Conservation (phyloP, 2,888 invertebrate species). For the Drosophila demipolita region DNA sequence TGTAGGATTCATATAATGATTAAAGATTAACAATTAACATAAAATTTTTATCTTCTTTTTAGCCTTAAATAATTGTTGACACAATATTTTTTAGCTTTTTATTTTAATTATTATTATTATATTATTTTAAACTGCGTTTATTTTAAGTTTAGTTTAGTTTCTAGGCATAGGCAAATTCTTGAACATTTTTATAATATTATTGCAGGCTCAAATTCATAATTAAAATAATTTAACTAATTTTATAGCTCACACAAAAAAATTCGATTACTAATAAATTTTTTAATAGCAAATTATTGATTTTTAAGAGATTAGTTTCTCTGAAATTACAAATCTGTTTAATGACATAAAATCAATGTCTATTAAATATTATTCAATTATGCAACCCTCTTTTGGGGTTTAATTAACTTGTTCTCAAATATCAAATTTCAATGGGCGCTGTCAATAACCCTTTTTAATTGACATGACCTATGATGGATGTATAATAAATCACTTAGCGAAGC, state of each 20-base stretch:
- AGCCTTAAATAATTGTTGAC: no score
- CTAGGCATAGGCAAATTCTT: not conserved
- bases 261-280: not conserved
- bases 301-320: not conserved
- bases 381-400: not conserved
- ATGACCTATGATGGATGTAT: constrained; percentile 6
- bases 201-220: not conserved
- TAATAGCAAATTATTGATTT: not conserved
- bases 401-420: constrained; percentile 6
- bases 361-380: not conserved
- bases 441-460: constrained; percentile 54
- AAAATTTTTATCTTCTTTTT: no score
- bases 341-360: not conserved
- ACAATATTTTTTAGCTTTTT: no score
- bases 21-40: no score
- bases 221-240: not conserved
- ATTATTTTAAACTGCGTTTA: no score
- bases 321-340: not conserved
- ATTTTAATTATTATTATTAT: no score
- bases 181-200: no score
- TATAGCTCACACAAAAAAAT: not conserved
- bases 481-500: not conserved
- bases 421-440: constrained; percentile 19
- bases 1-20: constrained; percentile 66
- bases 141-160: not conserved